Evolutionary conservation across 2,888 invertebrate species (phyloP).

Genomic region (Linyphia triangularis): DNA sequence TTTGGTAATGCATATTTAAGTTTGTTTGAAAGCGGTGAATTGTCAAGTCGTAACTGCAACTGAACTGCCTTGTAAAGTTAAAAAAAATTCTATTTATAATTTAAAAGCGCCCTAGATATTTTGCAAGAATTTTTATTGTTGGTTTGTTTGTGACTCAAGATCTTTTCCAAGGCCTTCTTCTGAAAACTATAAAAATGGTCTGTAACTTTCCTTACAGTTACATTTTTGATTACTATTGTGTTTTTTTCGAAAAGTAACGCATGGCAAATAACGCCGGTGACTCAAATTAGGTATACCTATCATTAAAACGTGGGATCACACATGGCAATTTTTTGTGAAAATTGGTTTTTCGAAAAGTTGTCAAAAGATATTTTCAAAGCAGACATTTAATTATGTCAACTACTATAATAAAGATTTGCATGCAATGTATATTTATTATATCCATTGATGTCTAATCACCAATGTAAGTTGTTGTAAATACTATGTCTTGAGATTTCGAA

Average conservation of each 20-base stretch:
- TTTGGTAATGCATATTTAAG: too few species aligned
- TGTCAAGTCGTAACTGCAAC: too few species aligned
- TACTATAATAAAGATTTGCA: neutral
- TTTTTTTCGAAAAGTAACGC: neutral
- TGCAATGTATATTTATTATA: too few species aligned
- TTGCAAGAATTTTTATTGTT: neutral
- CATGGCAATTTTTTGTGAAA: neutral
- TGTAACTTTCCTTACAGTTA: neutral
- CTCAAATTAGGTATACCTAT: neutral
- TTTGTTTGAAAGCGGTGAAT: too few species aligned
- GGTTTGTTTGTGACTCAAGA: neutral
- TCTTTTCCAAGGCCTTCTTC: neutral
- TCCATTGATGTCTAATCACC: too few species aligned
- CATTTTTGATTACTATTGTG: neutral
- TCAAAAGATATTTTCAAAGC: too few species aligned
- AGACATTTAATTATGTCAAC: too few species aligned
- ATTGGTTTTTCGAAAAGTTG: neutral
- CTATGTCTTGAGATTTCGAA: neutral
- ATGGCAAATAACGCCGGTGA: too few species aligned
- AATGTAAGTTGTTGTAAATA: neutral
- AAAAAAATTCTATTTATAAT: neutral
- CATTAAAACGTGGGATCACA: neutral
- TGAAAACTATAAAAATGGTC: neutral
- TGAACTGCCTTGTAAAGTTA: neutral
- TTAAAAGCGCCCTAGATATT: neutral